These are phyloP conservation scores for Amorpha juglandis DNA, from an alignment of 2,888 invertebrate species.

Conservation along the genomic window DNA sequence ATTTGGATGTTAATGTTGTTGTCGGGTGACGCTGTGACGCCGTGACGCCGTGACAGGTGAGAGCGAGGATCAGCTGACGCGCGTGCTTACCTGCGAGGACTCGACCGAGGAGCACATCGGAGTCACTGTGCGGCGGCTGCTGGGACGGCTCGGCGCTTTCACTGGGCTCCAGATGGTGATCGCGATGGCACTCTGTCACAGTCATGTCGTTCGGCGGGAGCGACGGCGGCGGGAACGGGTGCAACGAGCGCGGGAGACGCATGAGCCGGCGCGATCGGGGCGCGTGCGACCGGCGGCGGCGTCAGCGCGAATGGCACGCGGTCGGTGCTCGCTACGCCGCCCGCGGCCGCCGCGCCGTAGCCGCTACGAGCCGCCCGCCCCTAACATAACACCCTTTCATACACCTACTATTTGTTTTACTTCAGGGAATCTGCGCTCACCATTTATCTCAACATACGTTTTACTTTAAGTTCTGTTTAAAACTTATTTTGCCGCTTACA, in stretches of 20 bases:
- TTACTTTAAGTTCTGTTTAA: background rate
- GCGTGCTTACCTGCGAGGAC: constrained; percentile 76
- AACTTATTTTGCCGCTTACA: background rate
- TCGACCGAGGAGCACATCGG: constrained; percentile 76
- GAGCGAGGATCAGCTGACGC: constrained; percentile 54
- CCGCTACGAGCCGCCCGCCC: constrained; percentile 62
- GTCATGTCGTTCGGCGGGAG: constrained; percentile 68
- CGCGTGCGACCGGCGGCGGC: constrained; percentile 82
- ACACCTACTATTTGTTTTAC: constrained; percentile 26
- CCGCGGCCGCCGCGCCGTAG: constrained; percentile 63
- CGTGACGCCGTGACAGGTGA: constrained; percentile 34
- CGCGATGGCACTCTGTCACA: constrained; percentile 74
- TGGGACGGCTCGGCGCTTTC: constrained; percentile 47
- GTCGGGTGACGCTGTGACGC: background rate
- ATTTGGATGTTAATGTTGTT: constrained; percentile 12
- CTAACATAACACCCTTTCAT: constrained; percentile 51
- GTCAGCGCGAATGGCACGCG: constrained; percentile 79
- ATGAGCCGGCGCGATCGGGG: constrained; percentile 68
- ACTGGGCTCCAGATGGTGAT: constrained; percentile 54
- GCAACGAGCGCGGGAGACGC: constrained; percentile 60
- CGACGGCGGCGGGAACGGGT: constrained; percentile 37
- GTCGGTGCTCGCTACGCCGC: constrained; percentile 67
- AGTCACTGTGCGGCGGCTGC: constrained; percentile 58
- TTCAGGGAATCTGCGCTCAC: background rate
- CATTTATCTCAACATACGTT: background rate